Percentiles rank a stretch among this genome's conserved stretches.
Conservation (phyloP, 2,797 vertebrate species). For the Sternarchorhynchus goeldii region DNA sequence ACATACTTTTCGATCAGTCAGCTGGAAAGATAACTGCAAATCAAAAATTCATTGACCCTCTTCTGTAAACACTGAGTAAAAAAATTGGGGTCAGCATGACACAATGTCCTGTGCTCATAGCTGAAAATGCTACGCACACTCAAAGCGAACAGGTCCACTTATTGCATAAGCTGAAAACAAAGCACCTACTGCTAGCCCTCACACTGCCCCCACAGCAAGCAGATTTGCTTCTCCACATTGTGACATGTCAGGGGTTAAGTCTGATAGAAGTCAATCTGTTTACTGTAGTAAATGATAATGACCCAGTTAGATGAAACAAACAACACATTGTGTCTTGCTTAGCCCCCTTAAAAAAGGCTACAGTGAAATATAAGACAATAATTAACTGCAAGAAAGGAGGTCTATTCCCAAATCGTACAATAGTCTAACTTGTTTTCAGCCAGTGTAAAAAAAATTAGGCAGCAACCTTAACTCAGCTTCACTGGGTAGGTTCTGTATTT, state of each 20-base stretch:
- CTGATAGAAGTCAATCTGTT: constrained; percentile 65
- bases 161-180: constrained; percentile 70
- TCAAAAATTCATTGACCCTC: neutral
- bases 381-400: constrained; percentile 52
- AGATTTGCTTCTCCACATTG: constrained; percentile 65
- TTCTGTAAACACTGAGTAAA: neutral
- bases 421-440: constrained; percentile 49
- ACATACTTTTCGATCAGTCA: neutral
- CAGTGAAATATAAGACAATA: constrained; percentile 57
- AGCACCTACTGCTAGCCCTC: constrained; percentile 66
- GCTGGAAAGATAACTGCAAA: neutral
- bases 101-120: constrained; percentile 66
- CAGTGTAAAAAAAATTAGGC: constrained; percentile 11
- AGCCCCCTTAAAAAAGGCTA: constrained; percentile 48
- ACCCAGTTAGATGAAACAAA: constrained; percentile 59
- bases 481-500: too few species aligned
- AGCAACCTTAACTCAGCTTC: constrained; percentile 26
- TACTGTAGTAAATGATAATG: constrained; percentile 66
- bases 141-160: constrained; percentile 71
- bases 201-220: constrained; percentile 52
- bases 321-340: constrained; percentile 57
- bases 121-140: constrained; percentile 68
- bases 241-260: constrained; percentile 65
- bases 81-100: constrained; percentile 56
- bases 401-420: constrained; percentile 55